These are phyloP conservation scores for Channa maculata DNA, from an alignment of 2,113 vertebrate species.

Conservation along the genomic window DNA sequence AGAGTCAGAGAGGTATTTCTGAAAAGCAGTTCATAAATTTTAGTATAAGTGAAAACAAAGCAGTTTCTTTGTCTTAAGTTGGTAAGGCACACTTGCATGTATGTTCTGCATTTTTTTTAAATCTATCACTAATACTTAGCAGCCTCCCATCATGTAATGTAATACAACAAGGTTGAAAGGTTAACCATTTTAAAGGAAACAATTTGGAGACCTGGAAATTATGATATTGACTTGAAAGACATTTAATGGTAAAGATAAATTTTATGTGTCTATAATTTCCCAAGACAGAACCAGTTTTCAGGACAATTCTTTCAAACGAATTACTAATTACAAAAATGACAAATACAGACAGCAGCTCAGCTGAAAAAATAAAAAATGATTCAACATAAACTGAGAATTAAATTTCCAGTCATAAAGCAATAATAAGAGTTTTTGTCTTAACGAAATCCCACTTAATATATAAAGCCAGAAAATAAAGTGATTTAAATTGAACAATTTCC, in stretches of 20 bases:
- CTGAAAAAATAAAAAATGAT: too few relatives aligned
- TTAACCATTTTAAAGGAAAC: too few relatives aligned
- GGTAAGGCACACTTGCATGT: not conserved
- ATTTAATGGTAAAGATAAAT: not conserved
- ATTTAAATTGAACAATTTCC: too few relatives aligned
- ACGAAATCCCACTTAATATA: too few relatives aligned
- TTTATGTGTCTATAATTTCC: not conserved
- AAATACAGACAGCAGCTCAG: too few relatives aligned
- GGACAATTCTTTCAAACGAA: too few relatives aligned
- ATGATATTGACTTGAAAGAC: not conserved
- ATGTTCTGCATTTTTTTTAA: too few relatives aligned
- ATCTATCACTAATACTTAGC: too few relatives aligned
- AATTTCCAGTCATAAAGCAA: not conserved
- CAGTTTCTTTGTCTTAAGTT: not conserved
- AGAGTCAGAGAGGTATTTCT: slow-evolving; percentile 87
- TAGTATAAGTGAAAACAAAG: not conserved
- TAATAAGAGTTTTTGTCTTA: too few relatives aligned
- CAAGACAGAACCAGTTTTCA: too few relatives aligned
- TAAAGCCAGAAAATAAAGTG: too few relatives aligned
- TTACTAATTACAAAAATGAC: too few relatives aligned
- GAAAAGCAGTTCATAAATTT: slow-evolving; percentile 35
- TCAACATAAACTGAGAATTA: not conserved
- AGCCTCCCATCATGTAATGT: not conserved
- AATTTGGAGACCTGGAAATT: not conserved
- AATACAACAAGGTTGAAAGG: not conserved